Evolutionary conservation across 2,113 vertebrate species (phyloP), one percentile per base, ranked within the genome.

Genomic region (Gnathonemus echidnorhynchus): DNA sequence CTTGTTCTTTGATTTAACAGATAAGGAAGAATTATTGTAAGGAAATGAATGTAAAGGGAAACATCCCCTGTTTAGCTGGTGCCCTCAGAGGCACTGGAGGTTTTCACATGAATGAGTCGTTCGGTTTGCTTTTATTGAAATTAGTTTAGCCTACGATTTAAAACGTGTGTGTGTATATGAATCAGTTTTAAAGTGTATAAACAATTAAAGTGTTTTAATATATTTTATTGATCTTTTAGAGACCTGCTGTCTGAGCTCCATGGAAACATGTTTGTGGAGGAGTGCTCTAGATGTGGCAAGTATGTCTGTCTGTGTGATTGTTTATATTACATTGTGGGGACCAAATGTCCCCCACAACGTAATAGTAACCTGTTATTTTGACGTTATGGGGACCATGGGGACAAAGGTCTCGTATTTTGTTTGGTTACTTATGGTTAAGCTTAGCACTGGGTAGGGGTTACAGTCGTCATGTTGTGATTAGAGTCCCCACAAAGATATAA

Each of bases 181-280:
- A 31, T 31, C 31, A 31, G 31, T 31, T 31, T 31, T 31, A 31
- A 31, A 31, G 31, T 31, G 31, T 31, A 35, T 1, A 35, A 1
- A 2, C 50, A 31, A 11, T 24, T 53, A 2, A 87, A 46, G 17
- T 89, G 24, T 74, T 45, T 42, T 48, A 15, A 35, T 39, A 4
- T 2, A 52, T 39, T 90, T 10, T 89, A 80, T 93, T 24, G 0
- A 1, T 90, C 89, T 91, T 0, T 0, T 93, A 99, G 98, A 94
- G 97, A 99, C 93, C 94, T 97, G 90, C 88, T 99, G 92, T 97
- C 98, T 0, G 98, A 99, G 94, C 97, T 99, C 27, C 98, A 99
- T 0, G 98, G 98, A 90, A 99, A 99, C 96, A 99, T 99, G 98
- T 99, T 99, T 89, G 95, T 99, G 90, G 98, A 99, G 85, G 98